Evolutionary conservation across 1,140 invertebrate genomes (phyloP).

Genomic region (Leptinotarsa defecta): DNA sequence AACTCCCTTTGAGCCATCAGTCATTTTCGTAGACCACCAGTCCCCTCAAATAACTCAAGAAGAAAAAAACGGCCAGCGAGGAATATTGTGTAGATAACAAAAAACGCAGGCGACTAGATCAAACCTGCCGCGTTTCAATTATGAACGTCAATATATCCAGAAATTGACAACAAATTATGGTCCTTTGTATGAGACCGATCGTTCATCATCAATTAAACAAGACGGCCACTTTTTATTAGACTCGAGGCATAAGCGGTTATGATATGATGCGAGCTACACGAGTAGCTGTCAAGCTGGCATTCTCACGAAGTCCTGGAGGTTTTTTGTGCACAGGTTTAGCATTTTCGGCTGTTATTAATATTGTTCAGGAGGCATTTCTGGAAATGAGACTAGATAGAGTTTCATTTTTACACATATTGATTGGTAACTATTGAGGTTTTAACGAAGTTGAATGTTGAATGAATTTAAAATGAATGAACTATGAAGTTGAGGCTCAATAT

Average conservation of each 20-base stretch:
- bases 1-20: neutral
- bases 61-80: conserved; percentile 11
- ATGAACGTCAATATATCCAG: conserved; percentile 54
- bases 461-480: no score
- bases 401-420: no score
- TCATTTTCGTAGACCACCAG: conserved; percentile 24
- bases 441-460: no score
- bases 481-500: no score
- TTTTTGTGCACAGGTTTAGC: conserved; percentile 9
- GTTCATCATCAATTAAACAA: conserved; percentile 56
- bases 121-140: conserved; percentile 52
- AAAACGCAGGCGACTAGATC: conserved; percentile 43
- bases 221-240: conserved; percentile 43
- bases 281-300: conserved; percentile 47
- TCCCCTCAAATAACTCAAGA: conserved; percentile 18
- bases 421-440: no score
- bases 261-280: conserved; percentile 51
- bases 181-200: conserved; percentile 54
- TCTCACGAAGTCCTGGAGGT: conserved; percentile 39
- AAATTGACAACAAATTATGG: conserved; percentile 58
- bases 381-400: no score
- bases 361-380: no score
- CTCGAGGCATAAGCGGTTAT: conserved; percentile 45
- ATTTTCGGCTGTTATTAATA: neutral
- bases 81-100: conserved; percentile 30